These are phyloP conservation scores for Hystrix brachyura DNA, from an alignment of 2,113 vertebrate genomes.

Conservation along the genomic window DNA sequence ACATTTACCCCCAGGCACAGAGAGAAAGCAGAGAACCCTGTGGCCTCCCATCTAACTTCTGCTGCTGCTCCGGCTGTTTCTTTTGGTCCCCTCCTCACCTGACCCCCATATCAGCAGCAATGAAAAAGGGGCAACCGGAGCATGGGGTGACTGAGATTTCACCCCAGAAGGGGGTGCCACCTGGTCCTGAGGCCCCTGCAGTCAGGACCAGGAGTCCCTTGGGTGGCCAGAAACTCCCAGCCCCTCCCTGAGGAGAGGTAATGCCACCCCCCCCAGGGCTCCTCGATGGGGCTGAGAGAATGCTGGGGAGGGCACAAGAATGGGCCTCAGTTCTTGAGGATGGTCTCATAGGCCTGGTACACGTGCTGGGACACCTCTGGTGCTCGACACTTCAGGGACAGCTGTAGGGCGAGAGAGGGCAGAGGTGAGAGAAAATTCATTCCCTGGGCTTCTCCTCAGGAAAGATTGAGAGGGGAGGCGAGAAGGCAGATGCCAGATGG, in stretches of 20 bases:
- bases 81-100: conserved; percentile 40
- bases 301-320: conserved; percentile 24
- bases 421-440: background rate
- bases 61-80: background rate
- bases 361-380: conserved; percentile 95
- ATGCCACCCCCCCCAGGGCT: background rate
- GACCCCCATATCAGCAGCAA: conserved; percentile 51
- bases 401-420: conserved; percentile 85
- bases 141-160: background rate
- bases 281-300: conserved; percentile 1
- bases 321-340: conserved; percentile 95
- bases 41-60: background rate
- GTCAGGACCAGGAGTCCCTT: background rate
- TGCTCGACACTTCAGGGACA: conserved; percentile 96
- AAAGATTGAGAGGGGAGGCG: background rate
- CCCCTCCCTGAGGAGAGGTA: background rate
- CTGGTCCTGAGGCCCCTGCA: background rate
- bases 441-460: background rate
- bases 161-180: background rate
- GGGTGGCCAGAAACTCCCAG: background rate
- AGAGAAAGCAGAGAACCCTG: background rate
- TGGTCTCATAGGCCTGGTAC: conserved; percentile 95
- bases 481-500: background rate
- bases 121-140: background rate
- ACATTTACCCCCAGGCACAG: background rate